Evolutionary conservation across 2,888 invertebrate genomes (phyloP), one percentile per base, ranked within the genome.

Genomic region (Margaritifera margaritifera): DNA sequence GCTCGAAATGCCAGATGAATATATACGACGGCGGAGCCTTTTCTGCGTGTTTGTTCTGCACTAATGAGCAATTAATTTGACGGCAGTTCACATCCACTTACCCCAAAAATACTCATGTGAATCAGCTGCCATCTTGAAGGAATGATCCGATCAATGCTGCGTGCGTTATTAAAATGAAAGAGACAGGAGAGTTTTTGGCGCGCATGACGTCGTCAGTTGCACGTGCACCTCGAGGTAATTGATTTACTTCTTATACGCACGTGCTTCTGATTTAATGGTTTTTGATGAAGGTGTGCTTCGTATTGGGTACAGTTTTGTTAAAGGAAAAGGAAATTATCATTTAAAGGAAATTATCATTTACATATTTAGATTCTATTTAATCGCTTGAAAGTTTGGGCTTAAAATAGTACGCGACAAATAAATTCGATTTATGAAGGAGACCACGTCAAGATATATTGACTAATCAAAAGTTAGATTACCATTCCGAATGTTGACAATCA

Each of bases 61-160:
- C 18, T 18, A 22, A 31, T 24, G 6, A n/a, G 18, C 58, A 19
- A 22, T n/a, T 52, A 24, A 20, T 66, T 25, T 25, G 6, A 52
- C 19, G 59, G 15, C 52, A 31, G 24, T 27, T n/a, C 15, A 63
- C 52, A 52, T 20, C 27, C 55, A 69, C 70, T 73, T 72, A 81
- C 84, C 82, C 79, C 81, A 82, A 65, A 80, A 79, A 69, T 80
- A 75, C 76, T 84, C 83, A 62, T 78, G 79, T 58, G 82, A 74
- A 60, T 76, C 79, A 19, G 69, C 71, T 55, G 66, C 65, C 72
- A 74, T 78, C n/a, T 58, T 75, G 60, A 68, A 65, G 61, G 51
- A 42, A 58, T 15, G 42, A 42, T 3, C 42, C 15, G 15, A 15
- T 15, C 15, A 15, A 31, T 24, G 42, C 11, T 24, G 20, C 6